Percentiles rank a stretch among this genome's conserved stretches.
Evolutionary conservation across 2,888 invertebrate genomes (phyloP).

Genomic region (Idaea aversata): DNA sequence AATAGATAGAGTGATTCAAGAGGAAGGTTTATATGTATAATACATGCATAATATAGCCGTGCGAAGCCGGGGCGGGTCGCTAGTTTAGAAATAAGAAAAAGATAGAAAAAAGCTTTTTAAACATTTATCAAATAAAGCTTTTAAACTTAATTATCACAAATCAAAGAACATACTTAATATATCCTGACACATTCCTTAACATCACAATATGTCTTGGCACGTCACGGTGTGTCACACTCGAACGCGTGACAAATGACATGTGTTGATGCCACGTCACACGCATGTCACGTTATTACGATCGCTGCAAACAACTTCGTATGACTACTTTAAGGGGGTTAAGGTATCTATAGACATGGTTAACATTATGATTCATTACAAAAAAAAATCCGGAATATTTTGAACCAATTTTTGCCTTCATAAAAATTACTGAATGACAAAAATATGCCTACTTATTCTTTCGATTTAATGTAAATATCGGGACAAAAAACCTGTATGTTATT

Average conservation of each 20-base stretch:
- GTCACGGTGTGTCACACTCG: conserved; percentile 26
- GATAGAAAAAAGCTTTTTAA: too few species aligned
- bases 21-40: too few species aligned
- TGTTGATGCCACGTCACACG: conserved; percentile 25
- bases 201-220: conserved; percentile 24
- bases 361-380: background rate
- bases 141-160: conserved; percentile 12
- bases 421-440: too few species aligned
- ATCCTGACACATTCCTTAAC: conserved; percentile 19
- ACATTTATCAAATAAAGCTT: background rate
- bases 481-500: too few species aligned
- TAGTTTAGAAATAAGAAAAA: too few species aligned
- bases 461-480: too few species aligned
- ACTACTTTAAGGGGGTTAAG: background rate
- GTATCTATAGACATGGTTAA: background rate
- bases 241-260: conserved; percentile 43
- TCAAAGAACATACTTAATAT: conserved; percentile 22
- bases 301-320: conserved; percentile 11
- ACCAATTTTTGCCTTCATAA: background rate
- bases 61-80: too few species aligned
- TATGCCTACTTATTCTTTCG: too few species aligned
- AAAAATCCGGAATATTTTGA: background rate
- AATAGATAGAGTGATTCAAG: too few species aligned
- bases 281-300: conserved; percentile 38
- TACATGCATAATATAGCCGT: too few species aligned